A percentile compares a stretch with the other conserved stretches of the same genome.
phyloP scores from a whole-genome alignment of 2,797 vertebrate species.

The Halcyon badia region DNA sequence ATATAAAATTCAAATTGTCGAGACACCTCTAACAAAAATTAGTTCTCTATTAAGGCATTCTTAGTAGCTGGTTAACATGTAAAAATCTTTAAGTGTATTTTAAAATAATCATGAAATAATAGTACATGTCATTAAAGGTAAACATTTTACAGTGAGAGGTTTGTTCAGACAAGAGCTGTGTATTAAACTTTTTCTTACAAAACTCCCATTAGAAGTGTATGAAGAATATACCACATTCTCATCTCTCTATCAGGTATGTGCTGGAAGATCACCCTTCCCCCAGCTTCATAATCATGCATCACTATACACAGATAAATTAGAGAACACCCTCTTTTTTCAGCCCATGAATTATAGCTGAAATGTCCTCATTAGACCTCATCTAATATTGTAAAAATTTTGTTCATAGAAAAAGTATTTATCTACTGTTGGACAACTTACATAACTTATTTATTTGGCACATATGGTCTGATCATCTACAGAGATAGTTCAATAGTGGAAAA shows the following conservation, averaged over 20 bases:
- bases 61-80: slow-evolving; percentile 87
- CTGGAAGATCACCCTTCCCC: background rate
- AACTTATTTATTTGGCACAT: background rate
- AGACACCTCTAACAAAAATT: slow-evolving; percentile 89
- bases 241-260: background rate
- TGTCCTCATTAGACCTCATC: background rate
- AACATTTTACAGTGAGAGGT: slow-evolving; percentile 83
- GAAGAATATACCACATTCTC: background rate
- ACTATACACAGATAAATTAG: background rate
- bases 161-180: slow-evolving; percentile 78
- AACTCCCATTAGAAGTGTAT: slow-evolving; percentile 73
- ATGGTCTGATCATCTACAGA: background rate
- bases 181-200: slow-evolving; percentile 79
- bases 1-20: slow-evolving; percentile 89
- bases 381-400: background rate
- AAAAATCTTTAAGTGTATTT: slow-evolving; percentile 87
- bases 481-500: background rate
- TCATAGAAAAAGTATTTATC: background rate
- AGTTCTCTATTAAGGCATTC: slow-evolving; percentile 86
- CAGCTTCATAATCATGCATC: background rate
- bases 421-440: background rate
- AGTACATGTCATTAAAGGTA: slow-evolving; percentile 84
- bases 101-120: slow-evolving; percentile 88
- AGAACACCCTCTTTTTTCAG: background rate
- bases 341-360: background rate